These are phyloP conservation scores for Enoplosus armatus DNA, from an alignment of 2,797 vertebrate genomes.

Conservation along the genomic window DNA sequence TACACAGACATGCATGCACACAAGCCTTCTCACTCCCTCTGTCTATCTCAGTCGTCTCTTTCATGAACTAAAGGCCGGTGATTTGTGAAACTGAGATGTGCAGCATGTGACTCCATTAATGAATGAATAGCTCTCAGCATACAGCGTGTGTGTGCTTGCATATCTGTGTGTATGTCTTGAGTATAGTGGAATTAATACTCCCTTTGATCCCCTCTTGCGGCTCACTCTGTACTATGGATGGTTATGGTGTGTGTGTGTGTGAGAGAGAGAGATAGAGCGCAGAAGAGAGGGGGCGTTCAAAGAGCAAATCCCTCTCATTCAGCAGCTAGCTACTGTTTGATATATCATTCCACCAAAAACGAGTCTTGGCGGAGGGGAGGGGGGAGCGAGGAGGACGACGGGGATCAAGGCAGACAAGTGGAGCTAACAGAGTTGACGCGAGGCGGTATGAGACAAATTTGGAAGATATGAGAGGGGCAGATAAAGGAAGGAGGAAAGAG, in stretches of 20 bases:
- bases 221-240: slow-evolving; percentile 49
- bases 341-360: slow-evolving; percentile 70
- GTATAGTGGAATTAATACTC: slow-evolving; percentile 57
- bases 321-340: slow-evolving; percentile 66
- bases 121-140: slow-evolving; percentile 68
- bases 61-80: slow-evolving; percentile 40
- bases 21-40: not conserved
- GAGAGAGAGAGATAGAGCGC: slow-evolving; percentile 20
- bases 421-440: slow-evolving; percentile 53
- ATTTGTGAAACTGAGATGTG: slow-evolving; percentile 61
- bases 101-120: slow-evolving; percentile 72
- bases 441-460: slow-evolving; percentile 34
- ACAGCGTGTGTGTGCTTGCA: slow-evolving; percentile 18
- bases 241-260: slow-evolving; percentile 27
- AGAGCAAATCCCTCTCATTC: slow-evolving; percentile 74
- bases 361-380: slow-evolving; percentile 24
- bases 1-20: slow-evolving; percentile 4
- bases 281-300: slow-evolving; percentile 39
- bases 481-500: not conserved
- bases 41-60: slow-evolving; percentile 23
- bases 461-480: slow-evolving; percentile 4
- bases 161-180: slow-evolving; percentile 22
- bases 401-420: slow-evolving; percentile 47
- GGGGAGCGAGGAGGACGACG: slow-evolving; percentile 19
- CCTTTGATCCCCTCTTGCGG: slow-evolving; percentile 54